Evolutionary conservation across 1,140 invertebrate genomes (phyloP).

Genomic region (Drosophila virilis): DNA sequence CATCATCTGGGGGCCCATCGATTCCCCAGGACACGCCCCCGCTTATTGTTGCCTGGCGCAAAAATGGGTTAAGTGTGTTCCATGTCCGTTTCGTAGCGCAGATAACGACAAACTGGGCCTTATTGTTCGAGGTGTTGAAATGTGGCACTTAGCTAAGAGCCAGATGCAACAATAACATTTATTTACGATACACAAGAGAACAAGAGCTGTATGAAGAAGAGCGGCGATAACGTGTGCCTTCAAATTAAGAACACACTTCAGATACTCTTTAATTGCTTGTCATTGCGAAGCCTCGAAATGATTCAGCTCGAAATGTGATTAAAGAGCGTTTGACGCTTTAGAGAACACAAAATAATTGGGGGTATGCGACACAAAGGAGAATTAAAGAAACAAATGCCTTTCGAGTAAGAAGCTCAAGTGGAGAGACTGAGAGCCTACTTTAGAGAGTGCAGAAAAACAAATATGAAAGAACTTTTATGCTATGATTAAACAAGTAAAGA

Average conservation of each 20-base stretch:
- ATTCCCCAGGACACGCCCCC: slow-evolving; percentile 26
- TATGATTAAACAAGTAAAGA: too few relatives aligned
- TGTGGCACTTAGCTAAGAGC: slow-evolving; percentile 30
- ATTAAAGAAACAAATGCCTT: too few relatives aligned
- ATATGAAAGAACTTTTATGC: too few relatives aligned
- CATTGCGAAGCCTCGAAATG: slow-evolving; percentile 19
- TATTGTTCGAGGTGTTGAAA: slow-evolving; percentile 50
- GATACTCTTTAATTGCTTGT: slow-evolving; percentile 39
- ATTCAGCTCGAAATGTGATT: slow-evolving; percentile 17
- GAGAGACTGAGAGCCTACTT: too few relatives aligned
- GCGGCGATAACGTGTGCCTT: not conserved
- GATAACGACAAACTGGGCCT: slow-evolving; percentile 24
- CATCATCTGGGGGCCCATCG: slow-evolving; percentile 35
- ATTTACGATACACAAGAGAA: slow-evolving; percentile 16
- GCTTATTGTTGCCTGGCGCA: slow-evolving; percentile 12
- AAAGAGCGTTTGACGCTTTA: not conserved
- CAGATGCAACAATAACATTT: slow-evolving; percentile 26
- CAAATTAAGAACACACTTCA: slow-evolving; percentile 7
- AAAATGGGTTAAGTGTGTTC: slow-evolving; percentile 46
- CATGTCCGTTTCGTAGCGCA: slow-evolving; percentile 29
- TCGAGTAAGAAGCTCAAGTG: too few relatives aligned
- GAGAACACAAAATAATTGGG: slow-evolving; percentile 5
- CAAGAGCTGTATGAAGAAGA: not conserved
- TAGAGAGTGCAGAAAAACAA: too few relatives aligned
- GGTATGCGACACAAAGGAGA: not conserved